phyloP scores from a whole-genome alignment of 2,797 vertebrate species.

The Acanthiza pusilla region DNA sequence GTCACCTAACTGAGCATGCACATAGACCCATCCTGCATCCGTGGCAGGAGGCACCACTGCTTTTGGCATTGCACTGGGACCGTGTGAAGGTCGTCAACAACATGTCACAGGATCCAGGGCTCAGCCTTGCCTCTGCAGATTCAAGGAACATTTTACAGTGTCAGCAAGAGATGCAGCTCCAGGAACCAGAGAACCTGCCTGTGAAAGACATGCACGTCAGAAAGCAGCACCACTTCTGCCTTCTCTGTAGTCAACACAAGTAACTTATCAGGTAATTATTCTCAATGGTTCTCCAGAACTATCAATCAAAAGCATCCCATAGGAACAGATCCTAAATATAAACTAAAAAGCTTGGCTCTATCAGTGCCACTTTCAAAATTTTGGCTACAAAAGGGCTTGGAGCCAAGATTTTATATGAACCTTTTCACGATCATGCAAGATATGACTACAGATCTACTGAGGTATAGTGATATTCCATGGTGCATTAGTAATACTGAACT shows the following conservation, averaged over 20 bases:
- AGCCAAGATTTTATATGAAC: not conserved
- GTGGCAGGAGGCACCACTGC: not conserved
- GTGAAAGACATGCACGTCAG: not conserved
- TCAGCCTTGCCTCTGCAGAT: not conserved
- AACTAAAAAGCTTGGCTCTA: not conserved
- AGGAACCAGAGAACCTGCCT: not conserved
- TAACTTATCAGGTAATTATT: not conserved
- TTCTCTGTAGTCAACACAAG: not conserved
- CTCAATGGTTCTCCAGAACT: not conserved
- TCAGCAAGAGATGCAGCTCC: not conserved
- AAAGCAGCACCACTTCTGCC: not conserved
- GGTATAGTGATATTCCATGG: not conserved
- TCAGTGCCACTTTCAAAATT: not conserved
- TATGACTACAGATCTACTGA: not conserved
- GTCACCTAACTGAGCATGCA: accelerated
- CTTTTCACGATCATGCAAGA: not conserved
- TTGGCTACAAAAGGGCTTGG: not conserved
- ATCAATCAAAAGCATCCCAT: not conserved
- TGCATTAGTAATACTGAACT: not conserved
- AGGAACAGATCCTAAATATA: not conserved
- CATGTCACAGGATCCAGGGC: not conserved
- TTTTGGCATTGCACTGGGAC: not conserved
- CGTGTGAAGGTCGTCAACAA: accelerated
- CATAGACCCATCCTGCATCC: not conserved
- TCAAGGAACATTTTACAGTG: not conserved